Evolutionary conservation across 2,888 invertebrate species (phyloP).

Genomic region (Tetranychus piercei): DNA sequence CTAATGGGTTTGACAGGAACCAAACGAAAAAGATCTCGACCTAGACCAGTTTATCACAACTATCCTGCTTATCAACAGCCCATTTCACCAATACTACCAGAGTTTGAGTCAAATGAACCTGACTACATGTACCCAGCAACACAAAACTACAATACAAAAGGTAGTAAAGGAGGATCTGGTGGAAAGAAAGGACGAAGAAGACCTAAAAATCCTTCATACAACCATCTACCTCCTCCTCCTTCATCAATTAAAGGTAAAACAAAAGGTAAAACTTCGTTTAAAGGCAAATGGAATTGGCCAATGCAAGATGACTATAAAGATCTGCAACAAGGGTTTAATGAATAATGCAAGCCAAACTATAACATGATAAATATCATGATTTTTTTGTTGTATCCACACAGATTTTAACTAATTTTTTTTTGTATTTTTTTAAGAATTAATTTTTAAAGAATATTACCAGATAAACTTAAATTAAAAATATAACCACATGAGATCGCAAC

Average conservation of each 20-base stretch:
- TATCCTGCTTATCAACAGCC: neutral
- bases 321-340: neutral
- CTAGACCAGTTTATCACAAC: neutral
- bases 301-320: neutral
- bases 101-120: neutral
- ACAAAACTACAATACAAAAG: neutral
- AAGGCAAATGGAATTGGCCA: neutral
- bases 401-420: no score
- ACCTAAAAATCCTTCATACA: neutral
- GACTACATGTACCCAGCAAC: neutral
- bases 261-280: neutral
- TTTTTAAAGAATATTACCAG: no score
- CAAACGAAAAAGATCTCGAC: neutral
- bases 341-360: neutral
- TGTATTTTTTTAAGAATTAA: no score
- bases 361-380: no score
- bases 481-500: neutral
- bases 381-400: no score
- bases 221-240: neutral
- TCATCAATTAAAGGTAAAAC: neutral
- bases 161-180: neutral
- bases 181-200: neutral
- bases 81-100: neutral
- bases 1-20: neutral
- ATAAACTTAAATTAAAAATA: neutral